Conservation (phyloP, 2,888 invertebrate genomes). For the Carterocephalus palaemon region DNA sequence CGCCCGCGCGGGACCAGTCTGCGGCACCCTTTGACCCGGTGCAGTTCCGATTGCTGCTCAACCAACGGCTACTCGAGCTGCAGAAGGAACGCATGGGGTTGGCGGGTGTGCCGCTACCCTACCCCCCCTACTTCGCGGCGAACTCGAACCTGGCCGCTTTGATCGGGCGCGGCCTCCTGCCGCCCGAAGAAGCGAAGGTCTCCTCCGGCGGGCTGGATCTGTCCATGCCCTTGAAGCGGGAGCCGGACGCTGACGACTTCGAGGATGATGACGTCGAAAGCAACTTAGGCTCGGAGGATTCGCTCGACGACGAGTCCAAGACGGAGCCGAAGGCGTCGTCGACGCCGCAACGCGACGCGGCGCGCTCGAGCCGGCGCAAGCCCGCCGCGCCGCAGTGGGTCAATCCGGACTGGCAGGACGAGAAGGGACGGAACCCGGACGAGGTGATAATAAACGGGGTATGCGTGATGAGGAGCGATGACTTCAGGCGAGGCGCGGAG, state of each 20-base stretch:
- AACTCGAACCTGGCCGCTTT: slow-evolving; percentile 87
- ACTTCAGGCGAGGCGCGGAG: slow-evolving; percentile 82
- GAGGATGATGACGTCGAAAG: slow-evolving; percentile 88
- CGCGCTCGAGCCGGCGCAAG: slow-evolving; percentile 86
- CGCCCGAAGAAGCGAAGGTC: slow-evolving; percentile 82
- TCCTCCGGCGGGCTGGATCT: slow-evolving; percentile 92
- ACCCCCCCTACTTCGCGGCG: slow-evolving; percentile 87
- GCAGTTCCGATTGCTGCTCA: slow-evolving; percentile 91
- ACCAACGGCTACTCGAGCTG: slow-evolving; percentile 92
- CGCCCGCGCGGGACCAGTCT: slow-evolving; percentile 86
- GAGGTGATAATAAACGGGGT: slow-evolving; percentile 96
- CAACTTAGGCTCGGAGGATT: slow-evolving; percentile 85
- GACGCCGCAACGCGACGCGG: slow-evolving; percentile 61
- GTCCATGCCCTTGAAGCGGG: slow-evolving; percentile 91
- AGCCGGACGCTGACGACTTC: slow-evolving; percentile 87
- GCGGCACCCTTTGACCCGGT: slow-evolving; percentile 92
- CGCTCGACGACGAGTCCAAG: slow-evolving; percentile 80
- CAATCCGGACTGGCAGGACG: slow-evolving; percentile 94
- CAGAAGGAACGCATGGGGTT: slow-evolving; percentile 91
- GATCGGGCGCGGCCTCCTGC: slow-evolving; percentile 83
- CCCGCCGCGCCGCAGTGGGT: slow-evolving; percentile 99
- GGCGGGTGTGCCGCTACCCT: slow-evolving; percentile 86
- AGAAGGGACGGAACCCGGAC: slow-evolving; percentile 78
- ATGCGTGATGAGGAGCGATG: slow-evolving; percentile 92
- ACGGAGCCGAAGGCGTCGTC: slow-evolving; percentile 77